Evolutionary conservation across 2,888 invertebrate species (phyloP).

Genomic region (Nymphalis polychloros): DNA sequence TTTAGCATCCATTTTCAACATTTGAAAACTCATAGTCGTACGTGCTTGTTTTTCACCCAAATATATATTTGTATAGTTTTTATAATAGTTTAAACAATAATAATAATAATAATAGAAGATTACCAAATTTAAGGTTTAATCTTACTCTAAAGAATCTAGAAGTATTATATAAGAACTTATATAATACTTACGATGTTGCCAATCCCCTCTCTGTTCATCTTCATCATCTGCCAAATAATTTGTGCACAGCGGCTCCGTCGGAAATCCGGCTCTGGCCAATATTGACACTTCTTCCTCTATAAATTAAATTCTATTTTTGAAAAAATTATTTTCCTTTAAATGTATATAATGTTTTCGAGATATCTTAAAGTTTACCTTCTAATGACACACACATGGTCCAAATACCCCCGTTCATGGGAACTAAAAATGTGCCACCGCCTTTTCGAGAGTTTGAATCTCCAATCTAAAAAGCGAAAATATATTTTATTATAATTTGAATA

Average conservation of each 20-base stretch:
- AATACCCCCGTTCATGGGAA: slow-evolving; percentile 94
- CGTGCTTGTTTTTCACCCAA: too few relatives aligned
- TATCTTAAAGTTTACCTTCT: slow-evolving; percentile 80
- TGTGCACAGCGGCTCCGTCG: slow-evolving; percentile 86
- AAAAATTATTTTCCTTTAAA: neutral
- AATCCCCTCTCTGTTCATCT: slow-evolving; percentile 88
- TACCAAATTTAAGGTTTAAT: neutral
- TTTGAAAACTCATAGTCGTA: too few relatives aligned
- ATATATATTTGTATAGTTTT: too few relatives aligned
- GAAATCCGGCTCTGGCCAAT: slow-evolving; percentile 84
- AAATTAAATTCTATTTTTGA: slow-evolving; percentile 1
- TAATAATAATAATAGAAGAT: too few relatives aligned
- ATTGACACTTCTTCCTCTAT: slow-evolving; percentile 87
- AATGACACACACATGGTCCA: slow-evolving; percentile 94
- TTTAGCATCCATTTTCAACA: too few relatives aligned
- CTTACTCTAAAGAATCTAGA: too few relatives aligned
- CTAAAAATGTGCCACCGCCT: slow-evolving; percentile 85
- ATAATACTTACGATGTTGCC: slow-evolving; percentile 86
- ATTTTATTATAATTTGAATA: too few relatives aligned
- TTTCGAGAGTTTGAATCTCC: slow-evolving; percentile 67
- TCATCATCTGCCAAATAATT: slow-evolving; percentile 89
- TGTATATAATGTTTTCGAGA: neutral
- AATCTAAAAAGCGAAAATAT: too few relatives aligned
- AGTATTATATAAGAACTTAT: too few relatives aligned
- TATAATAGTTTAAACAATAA: too few relatives aligned